These are phyloP conservation scores for Tanaodytes sp. DNA, from an alignment of 2,888 invertebrate genomes.

Conservation along the genomic window DNA sequence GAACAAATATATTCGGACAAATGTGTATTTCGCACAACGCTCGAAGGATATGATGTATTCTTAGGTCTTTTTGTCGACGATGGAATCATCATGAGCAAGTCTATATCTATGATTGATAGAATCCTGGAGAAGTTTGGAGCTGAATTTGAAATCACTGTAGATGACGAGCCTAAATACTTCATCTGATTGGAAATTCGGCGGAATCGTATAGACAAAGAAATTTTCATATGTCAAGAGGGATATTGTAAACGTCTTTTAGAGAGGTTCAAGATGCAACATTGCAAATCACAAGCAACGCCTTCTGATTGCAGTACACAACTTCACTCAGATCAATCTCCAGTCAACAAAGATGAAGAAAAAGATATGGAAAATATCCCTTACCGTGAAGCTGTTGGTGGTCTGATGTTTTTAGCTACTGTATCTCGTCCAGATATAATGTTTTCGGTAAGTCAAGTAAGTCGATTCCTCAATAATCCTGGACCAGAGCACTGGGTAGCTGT, in stretches of 20 bases:
- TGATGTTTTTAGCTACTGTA: slow-evolving; percentile 44
- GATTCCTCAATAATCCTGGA: slow-evolving; percentile 29
- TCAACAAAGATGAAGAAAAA: neutral
- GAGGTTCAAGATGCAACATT: neutral
- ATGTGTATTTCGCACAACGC: no score
- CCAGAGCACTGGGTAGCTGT: slow-evolving; percentile 47
- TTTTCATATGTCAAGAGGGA: neutral
- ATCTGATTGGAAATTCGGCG: no score
- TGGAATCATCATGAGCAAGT: no score
- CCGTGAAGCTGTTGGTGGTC: slow-evolving; percentile 39
- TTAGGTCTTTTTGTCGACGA: neutral
- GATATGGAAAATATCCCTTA: slow-evolving; percentile 25
- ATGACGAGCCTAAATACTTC: no score
- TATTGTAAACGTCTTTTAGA: neutral
- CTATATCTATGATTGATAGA: no score
- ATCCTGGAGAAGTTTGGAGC: no score
- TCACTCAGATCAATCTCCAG: neutral
- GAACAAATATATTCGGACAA: slow-evolving; percentile 12
- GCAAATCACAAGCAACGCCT: neutral
- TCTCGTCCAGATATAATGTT: slow-evolving; percentile 52
- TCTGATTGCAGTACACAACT: neutral
- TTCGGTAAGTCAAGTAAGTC: slow-evolving; percentile 39
- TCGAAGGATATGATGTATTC: neutral
- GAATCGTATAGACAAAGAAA: no score
- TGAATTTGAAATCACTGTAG: no score